These are phyloP conservation scores for Diadema setosum DNA, from an alignment of 35 echinoderm and acorn worm genomes.

Conservation along the genomic window DNA sequence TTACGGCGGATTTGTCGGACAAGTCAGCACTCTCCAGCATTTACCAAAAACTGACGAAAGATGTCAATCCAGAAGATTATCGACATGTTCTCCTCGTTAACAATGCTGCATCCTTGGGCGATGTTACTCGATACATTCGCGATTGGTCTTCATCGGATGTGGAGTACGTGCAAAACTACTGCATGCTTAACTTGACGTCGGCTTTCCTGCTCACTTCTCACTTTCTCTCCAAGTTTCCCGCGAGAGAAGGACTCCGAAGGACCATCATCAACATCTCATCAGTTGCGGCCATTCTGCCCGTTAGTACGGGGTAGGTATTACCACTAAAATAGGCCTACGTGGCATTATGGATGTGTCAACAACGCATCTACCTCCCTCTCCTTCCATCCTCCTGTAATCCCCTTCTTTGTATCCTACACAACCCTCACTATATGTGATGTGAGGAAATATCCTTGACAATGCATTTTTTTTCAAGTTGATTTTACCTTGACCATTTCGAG, in stretches of 20 bases:
- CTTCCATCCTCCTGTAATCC: too few species aligned
- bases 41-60: neutral
- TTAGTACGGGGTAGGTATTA: conserved; percentile 17
- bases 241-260: neutral
- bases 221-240: conserved; percentile 12
- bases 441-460: too few species aligned
- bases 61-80: neutral
- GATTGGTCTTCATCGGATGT: conserved; percentile 3
- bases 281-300: conserved; percentile 12
- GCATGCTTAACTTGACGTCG: neutral
- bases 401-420: too few species aligned
- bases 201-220: conserved; percentile 8
- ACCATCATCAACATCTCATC: conserved; percentile 38
- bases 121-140: neutral
- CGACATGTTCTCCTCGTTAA: conserved; percentile 46
- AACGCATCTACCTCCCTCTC: too few species aligned
- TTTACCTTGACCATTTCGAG: too few species aligned
- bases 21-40: neutral
- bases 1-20: conserved; percentile 32
- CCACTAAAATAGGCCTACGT: neutral
- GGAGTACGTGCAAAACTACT: conserved; percentile 4
- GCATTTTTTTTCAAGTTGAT: too few species aligned
- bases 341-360: neutral
- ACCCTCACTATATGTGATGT: too few species aligned
- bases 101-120: conserved; percentile 15